Evolutionary conservation across 2,113 vertebrate genomes (phyloP).

Genomic region (Scomber colias): DNA sequence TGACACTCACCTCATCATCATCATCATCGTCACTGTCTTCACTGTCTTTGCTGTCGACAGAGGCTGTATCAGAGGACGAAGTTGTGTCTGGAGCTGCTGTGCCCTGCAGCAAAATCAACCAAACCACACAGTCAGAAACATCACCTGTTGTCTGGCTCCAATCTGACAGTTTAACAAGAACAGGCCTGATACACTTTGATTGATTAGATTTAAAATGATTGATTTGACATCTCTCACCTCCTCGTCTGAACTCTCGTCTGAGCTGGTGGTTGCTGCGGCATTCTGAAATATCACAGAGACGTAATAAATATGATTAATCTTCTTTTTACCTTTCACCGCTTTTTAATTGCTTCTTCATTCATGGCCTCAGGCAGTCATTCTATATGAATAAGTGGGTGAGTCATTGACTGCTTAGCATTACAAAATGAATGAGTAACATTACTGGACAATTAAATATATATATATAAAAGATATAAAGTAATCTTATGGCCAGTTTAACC

Average conservation of each 20-base stretch:
- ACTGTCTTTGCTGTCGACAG: constrained; percentile 62
- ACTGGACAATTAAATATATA: too few species aligned
- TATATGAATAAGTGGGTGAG: too few species aligned
- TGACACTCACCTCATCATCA: constrained; percentile 75
- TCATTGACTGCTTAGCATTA: too few species aligned
- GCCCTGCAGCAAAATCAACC: constrained; percentile 17
- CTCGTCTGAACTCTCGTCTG: constrained; percentile 81
- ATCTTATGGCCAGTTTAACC: too few species aligned
- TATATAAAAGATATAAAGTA: too few species aligned
- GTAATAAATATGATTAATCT: not conserved
- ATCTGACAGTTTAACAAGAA: not conserved
- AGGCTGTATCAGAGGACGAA: constrained; percentile 45
- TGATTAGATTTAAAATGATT: not conserved
- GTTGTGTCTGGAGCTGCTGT: not conserved
- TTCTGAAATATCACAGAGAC: constrained; percentile 58
- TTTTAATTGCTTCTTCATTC: too few species aligned
- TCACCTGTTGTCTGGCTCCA: too few species aligned
- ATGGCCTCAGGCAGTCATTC: too few species aligned
- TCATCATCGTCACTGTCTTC: constrained; percentile 62
- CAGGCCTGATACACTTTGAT: too few species aligned
- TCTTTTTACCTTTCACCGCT: not conserved
- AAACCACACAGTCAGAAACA: not conserved
- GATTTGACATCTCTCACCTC: constrained; percentile 62
- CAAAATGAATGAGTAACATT: too few species aligned
- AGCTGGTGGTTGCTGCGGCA: constrained; percentile 32